These are phyloP conservation scores for Helicoverpa zea DNA, from an alignment of 1,140 invertebrate genomes.

Conservation along the genomic window DNA sequence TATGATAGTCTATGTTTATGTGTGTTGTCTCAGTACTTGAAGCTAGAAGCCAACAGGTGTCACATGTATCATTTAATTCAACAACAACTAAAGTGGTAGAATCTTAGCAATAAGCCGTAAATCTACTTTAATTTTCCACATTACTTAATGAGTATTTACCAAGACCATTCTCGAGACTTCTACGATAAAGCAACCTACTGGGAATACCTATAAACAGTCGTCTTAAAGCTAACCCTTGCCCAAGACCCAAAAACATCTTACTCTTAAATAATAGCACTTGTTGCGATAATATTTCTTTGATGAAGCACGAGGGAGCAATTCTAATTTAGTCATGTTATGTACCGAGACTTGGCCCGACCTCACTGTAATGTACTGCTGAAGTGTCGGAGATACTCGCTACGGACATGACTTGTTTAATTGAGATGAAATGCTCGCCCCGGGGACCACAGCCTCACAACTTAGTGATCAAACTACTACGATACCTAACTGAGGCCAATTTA, in stretches of 20 bases:
- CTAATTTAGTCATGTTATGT: constrained; percentile 45
- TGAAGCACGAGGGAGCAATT: constrained; percentile 49
- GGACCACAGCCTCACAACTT: constrained; percentile 37
- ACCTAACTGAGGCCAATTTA: constrained; percentile 50
- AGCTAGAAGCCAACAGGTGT: no score
- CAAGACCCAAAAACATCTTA: constrained; percentile 29
- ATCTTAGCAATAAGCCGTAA: no score
- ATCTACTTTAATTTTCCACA: no score
- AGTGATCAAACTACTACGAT: constrained; percentile 50
- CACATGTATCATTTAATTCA: no score
- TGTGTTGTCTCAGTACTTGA: no score
- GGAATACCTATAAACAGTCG: constrained; percentile 17
- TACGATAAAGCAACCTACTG: neutral
- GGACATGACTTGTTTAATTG: constrained; percentile 62
- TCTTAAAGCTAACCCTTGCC: neutral
- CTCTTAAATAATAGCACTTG: constrained; percentile 42
- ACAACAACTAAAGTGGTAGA: no score
- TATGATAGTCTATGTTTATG: no score
- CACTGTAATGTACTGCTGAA: constrained; percentile 30
- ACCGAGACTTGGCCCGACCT: neutral
- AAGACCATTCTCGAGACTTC: neutral
- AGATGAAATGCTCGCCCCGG: constrained; percentile 57
- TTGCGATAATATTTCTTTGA: constrained; percentile 47
- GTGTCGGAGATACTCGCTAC: constrained; percentile 8
- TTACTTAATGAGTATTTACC: no score